A percentile compares a stretch with the other conserved stretches of the same genome.
Conservation (phyloP, 1,140 invertebrate genomes). For the Bombus difficillimus region DNA sequence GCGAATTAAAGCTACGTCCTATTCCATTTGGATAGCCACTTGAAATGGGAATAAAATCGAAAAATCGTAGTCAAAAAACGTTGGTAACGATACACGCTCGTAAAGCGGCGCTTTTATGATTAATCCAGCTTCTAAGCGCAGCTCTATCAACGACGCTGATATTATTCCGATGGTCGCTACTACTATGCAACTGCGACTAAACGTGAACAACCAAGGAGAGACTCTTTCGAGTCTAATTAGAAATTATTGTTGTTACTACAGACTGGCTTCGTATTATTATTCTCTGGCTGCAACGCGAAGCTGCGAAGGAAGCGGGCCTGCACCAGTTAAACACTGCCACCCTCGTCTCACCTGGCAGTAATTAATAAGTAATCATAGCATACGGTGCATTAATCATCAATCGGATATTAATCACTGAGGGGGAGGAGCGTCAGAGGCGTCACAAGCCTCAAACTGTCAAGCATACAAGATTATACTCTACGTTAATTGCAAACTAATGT, state of each 20-base stretch:
- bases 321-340: constrained; percentile 77
- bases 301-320: constrained; percentile 76
- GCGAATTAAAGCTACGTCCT: too few species aligned
- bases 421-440: constrained; percentile 7
- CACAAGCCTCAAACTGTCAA: constrained; percentile 36
- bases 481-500: constrained; percentile 1
- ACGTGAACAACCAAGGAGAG: constrained; percentile 27
- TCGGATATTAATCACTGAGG: constrained; percentile 41
- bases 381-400: constrained; percentile 41
- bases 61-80: constrained; percentile 35
- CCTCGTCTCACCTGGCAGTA: constrained; percentile 73
- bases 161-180: constrained; percentile 38
- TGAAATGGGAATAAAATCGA: not conserved
- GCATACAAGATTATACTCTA: constrained; percentile 15
- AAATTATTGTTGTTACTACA: constrained; percentile 49
- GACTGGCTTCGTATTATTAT: constrained; percentile 65
- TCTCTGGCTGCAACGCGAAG: constrained; percentile 68
- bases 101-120: constrained; percentile 39
- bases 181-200: constrained; percentile 48
- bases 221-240: constrained; percentile 40
- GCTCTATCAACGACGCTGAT: not conserved
- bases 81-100: not conserved
- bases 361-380: constrained; percentile 51
- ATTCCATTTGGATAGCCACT: not conserved
- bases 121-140: constrained; percentile 63